Evolutionary conservation across 1,140 invertebrate species (phyloP).

Genomic region (Platyura marginata): DNA sequence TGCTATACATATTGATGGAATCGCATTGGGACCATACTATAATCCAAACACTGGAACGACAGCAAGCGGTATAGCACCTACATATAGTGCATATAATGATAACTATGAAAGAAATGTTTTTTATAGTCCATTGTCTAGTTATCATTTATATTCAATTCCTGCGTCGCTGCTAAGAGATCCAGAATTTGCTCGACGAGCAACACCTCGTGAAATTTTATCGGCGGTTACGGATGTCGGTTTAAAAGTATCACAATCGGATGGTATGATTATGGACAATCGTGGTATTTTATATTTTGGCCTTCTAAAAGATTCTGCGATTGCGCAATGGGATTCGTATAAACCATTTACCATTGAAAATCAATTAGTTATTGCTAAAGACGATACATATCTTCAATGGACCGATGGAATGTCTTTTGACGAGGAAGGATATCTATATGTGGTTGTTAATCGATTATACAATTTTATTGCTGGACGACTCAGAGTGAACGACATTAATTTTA

Average conservation of each 20-base stretch:
- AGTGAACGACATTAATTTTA: conserved; percentile 33
- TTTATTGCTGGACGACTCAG: conserved; percentile 34
- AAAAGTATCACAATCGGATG: conserved; percentile 39
- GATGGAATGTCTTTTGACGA: conserved; percentile 49
- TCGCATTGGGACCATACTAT: conserved; percentile 38
- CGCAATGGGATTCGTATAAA: conserved; percentile 39
- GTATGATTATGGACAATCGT: conserved; percentile 38
- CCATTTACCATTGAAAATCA: conserved; percentile 18
- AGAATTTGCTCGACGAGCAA: conserved; percentile 15
- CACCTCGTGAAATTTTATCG: conserved; percentile 13
- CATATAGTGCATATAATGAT: conserved; percentile 7
- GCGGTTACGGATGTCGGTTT: conserved; percentile 33
- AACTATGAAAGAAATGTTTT: conserved; percentile 33
- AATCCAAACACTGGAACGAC: conserved; percentile 7
- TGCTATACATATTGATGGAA: conserved; percentile 38
- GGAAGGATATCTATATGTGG: conserved; percentile 38
- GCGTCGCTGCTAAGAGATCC: conserved; percentile 34
- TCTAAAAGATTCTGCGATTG: conserved; percentile 40
- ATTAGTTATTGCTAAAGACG: conserved; percentile 40
- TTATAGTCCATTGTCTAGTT: conserved; percentile 42
- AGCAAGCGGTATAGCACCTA: neutral
- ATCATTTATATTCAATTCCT: conserved; percentile 37
- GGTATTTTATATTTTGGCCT: conserved; percentile 45
- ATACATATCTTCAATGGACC: conserved; percentile 46
- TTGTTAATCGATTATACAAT: conserved; percentile 44